Percentiles rank a stretch among this genome's conserved stretches.
Evolutionary conservation across 1,140 invertebrate genomes (phyloP).

Genomic region (Orius insidiosus): DNA sequence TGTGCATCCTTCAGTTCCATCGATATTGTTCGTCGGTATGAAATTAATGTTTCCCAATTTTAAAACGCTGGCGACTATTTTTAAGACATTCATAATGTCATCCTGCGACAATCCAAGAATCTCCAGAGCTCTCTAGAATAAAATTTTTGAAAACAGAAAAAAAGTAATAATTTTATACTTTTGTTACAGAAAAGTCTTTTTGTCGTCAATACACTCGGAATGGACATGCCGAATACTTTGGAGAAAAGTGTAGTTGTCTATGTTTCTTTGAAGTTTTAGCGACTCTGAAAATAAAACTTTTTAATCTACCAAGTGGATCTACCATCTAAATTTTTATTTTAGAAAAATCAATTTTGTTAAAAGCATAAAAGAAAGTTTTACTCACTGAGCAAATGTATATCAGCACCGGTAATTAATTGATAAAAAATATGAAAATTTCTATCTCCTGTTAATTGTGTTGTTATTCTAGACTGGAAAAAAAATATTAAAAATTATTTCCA

Average conservation of each 20-base stretch:
- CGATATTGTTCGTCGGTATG: conserved; percentile 65
- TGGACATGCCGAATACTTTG: conserved; percentile 28
- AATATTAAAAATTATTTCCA: conserved; percentile 1
- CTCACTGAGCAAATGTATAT: conserved; percentile 42
- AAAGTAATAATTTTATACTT: no score
- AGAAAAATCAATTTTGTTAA: not conserved
- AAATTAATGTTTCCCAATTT: conserved; percentile 77
- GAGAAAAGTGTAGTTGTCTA: conserved; percentile 57
- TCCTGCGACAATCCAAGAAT: conserved; percentile 49
- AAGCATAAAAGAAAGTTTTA: conserved; percentile 3
- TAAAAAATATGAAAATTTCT: conserved; percentile 69
- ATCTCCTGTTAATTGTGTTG: conserved; percentile 45
- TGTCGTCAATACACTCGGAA: conserved; percentile 46
- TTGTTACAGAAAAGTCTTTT: conserved; percentile 52
- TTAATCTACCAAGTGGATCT: not conserved
- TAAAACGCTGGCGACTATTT: conserved; percentile 61
- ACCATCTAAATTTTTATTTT: not conserved
- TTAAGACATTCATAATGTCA: conserved; percentile 53
- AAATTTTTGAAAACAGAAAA: no score
- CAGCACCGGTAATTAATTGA: conserved; percentile 48
- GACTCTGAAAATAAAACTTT: conserved; percentile 36
- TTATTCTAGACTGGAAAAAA: conserved; percentile 56
- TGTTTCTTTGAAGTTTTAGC: conserved; percentile 56
- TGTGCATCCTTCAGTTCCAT: conserved; percentile 69
- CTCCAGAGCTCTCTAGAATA: conserved; percentile 56